Base-by-base conservation (phyloP, 2,888 invertebrate species). In the Ophioninae sp. region DNA sequence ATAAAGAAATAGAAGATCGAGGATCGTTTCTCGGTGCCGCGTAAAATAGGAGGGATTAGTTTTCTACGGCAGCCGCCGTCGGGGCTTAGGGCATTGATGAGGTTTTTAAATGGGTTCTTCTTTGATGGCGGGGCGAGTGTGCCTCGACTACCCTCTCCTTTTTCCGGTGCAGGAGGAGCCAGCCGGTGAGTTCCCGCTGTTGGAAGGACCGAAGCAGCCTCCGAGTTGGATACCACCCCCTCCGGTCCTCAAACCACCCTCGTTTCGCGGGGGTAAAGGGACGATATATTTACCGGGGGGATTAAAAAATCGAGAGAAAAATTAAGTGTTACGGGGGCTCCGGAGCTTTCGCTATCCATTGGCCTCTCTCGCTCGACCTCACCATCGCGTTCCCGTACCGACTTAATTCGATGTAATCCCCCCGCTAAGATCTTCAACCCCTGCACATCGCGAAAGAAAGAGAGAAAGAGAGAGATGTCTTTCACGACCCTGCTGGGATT, bases 71-170 rank as follows among this genome's bases (percentile, higher is more conserved):
- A 91, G 91, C 91, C 91, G 85, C 84, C 84, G 89, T 89, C 87
- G 91, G 89, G 91, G 93, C 93, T 93, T 93, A 93, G 91, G 79
- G 91, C 93, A 93, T 93, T 93, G 93, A 93, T 93, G 93, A 93
- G 93, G 93, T 93, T 93, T 93, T 93, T 93, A 93, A 93, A 93
- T 93, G 93, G 93, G 93, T 93, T 93, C 93, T 92, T 90, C 92
- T 93, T 93, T 93, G 93, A 93, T 92, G 92, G 89, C 87, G 87
- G 84, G 75, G 72, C 85, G 20, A 64, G 76, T 82, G 81, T 74
- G 67, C 78, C 57, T 78, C 75, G 67, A 75, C 70, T 62, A 57
- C 67, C 67, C 72, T 44, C 79, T 64, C 79, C 82, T 44, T 30
- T 57, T 82, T 57, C 62, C n/a, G 67, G 50, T 77, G 75, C 70